Conservation (phyloP, 2,888 invertebrate species). For the Herminia tarsipennalis region DNA sequence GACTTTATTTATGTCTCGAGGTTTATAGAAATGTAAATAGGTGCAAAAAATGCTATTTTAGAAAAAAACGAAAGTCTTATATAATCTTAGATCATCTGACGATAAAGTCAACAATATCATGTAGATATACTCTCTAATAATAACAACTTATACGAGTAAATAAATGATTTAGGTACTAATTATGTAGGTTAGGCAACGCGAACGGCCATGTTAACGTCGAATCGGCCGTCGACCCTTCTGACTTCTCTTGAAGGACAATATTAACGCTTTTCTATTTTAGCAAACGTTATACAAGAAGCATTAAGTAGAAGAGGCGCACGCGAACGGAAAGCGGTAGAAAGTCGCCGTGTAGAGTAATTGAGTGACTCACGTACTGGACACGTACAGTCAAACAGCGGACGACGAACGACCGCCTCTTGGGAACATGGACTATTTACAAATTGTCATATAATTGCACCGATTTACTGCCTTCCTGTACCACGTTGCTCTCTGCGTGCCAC, state of each 20-base stretch:
- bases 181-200: neutral
- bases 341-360: constrained; percentile 59
- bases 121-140: too few species aligned
- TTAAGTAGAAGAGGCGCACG: constrained; percentile 60
- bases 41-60: too few species aligned
- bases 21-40: too few species aligned
- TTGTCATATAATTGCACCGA: constrained; percentile 63
- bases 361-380: constrained; percentile 71
- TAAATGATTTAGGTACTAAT: neutral
- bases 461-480: constrained; percentile 55
- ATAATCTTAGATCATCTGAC: too few species aligned
- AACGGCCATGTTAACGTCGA: neutral
- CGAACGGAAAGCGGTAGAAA: constrained; percentile 71
- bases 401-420: constrained; percentile 35
- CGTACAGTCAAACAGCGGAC: constrained; percentile 29
- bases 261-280: constrained; percentile 76
- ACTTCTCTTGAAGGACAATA: constrained; percentile 50
- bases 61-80: too few species aligned
- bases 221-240: constrained; percentile 30
- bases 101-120: too few species aligned
- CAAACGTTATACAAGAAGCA: constrained; percentile 71
- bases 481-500: constrained; percentile 32
- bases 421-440: constrained; percentile 62
- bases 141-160: too few species aligned
- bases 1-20: constrained; percentile 25